These are phyloP conservation scores for Anseranas semipalmata DNA, from an alignment of 2,113 vertebrate genomes.

Conservation along the genomic window DNA sequence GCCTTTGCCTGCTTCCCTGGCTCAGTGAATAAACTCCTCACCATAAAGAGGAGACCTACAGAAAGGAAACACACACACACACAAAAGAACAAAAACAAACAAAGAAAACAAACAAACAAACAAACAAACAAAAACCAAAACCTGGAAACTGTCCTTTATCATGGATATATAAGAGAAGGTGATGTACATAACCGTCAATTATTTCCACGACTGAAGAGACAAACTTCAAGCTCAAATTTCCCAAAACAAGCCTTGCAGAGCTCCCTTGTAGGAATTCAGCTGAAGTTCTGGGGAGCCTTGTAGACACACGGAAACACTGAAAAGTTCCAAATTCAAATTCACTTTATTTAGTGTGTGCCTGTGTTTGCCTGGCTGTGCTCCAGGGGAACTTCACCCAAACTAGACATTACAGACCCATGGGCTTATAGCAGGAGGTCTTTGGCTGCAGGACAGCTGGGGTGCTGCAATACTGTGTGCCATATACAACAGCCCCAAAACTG, in stretches of 20 bases:
- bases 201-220: neutral
- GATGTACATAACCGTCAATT: neutral
- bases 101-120: neutral
- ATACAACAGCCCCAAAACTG: neutral
- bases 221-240: neutral
- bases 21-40: neutral
- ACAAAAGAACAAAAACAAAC: no score
- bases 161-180: neutral
- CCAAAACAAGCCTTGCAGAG: neutral
- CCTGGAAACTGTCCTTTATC: neutral
- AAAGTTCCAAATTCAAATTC: neutral
- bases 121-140: neutral
- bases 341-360: neutral
- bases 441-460: neutral
- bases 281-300: neutral
- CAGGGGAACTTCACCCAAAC: neutral
- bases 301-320: neutral
- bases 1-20: neutral
- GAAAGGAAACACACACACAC: no score
- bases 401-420: neutral
- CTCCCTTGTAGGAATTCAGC: fast-evolving
- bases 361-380: neutral
- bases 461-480: neutral
- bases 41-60: no score
- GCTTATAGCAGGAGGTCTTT: neutral